phyloP scores from a whole-genome alignment of 2,113 vertebrate species.

The Antechinus stuartii region DNA sequence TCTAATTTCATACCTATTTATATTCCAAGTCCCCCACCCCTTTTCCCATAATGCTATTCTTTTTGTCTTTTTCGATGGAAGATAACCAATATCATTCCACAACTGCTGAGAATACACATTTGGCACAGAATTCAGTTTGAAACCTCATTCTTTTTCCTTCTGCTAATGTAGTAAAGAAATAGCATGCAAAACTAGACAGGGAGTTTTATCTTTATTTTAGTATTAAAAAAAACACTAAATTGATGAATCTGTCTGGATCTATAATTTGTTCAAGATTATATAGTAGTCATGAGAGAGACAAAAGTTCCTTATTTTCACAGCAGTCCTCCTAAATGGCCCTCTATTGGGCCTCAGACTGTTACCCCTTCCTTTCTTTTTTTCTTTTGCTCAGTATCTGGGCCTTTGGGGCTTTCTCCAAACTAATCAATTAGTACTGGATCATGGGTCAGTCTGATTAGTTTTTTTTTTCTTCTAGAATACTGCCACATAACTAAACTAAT shows the following conservation, averaged over 20 bases:
- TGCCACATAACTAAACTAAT: neutral
- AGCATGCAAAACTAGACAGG: neutral
- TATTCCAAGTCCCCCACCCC: neutral
- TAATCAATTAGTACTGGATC: neutral
- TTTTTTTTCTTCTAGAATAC: neutral
- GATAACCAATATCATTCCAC: rapidly evolving
- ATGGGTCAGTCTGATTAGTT: neutral
- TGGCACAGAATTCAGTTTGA: neutral
- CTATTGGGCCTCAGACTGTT: neutral
- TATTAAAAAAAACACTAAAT: conserved; percentile 25
- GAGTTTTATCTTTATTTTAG: conserved; percentile 17
- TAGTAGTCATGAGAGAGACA: neutral
- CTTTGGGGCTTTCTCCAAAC: neutral
- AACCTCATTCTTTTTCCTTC: conserved; percentile 23
- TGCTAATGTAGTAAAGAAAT: conserved; percentile 31
- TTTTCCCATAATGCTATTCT: neutral
- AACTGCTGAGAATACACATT: conserved; percentile 35
- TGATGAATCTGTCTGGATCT: neutral
- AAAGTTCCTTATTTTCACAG: neutral
- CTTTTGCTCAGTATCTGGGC: neutral
- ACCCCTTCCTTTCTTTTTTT: neutral
- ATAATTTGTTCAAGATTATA: neutral
- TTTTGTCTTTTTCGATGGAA: neutral
- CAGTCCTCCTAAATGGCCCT: neutral
- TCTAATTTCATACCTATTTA: neutral